Conservation (phyloP, 2,888 invertebrate genomes). For the Thereva unica region DNA sequence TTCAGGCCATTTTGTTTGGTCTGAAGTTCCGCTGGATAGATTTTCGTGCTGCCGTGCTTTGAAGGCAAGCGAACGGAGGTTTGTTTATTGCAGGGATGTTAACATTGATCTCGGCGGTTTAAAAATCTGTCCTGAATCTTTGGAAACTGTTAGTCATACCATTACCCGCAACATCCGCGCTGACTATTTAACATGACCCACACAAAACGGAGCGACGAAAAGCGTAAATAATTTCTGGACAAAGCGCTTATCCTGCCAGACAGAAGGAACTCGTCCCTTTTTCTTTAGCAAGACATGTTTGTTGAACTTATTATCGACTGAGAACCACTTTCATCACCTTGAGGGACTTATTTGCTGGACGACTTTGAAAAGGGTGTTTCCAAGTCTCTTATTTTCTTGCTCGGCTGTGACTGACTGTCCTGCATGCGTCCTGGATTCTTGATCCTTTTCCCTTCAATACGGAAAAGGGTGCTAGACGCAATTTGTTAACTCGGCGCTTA, state of each 20-base stretch:
- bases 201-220: constrained; percentile 9
- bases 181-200: constrained; percentile 27
- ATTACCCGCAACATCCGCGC: no score
- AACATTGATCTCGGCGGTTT: no score
- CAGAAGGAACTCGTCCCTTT: no score
- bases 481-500: constrained; percentile 30
- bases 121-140: no score
- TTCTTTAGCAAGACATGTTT: constrained; percentile 16
- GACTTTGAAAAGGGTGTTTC: constrained; percentile 11
- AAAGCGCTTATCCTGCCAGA: constrained; percentile 18
- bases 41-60: no score
- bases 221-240: constrained; percentile 29
- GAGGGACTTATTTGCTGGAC: constrained; percentile 3
- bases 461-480: constrained; percentile 33
- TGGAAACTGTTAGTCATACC: no score
- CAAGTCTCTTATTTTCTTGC: background rate
- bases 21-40: no score
- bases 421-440: background rate
- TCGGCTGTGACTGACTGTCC: constrained; percentile 24
- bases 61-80: no score
- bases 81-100: no score
- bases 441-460: constrained; percentile 7
- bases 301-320: constrained; percentile 30
- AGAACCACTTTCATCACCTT: constrained; percentile 27
- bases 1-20: no score